phyloP scores from a whole-genome alignment of 2,888 invertebrate species.

The Herminia tarsipennalis region DNA sequence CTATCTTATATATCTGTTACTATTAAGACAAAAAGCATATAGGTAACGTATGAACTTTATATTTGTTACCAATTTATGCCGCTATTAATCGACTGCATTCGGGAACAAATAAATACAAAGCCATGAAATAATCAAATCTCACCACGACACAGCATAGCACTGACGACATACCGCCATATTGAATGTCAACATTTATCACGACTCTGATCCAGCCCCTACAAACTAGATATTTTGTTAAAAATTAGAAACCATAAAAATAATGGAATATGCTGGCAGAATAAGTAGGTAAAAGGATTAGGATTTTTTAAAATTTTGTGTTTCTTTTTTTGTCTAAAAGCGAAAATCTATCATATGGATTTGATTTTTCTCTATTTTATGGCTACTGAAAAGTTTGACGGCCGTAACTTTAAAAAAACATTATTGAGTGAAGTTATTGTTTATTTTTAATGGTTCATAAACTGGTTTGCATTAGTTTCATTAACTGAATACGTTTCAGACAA shows the following conservation, averaged over 20 bases:
- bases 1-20: constrained; percentile 41
- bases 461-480: neutral
- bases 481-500: neutral
- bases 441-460: constrained; percentile 1
- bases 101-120: constrained; percentile 61
- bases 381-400: constrained; percentile 44
- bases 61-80: constrained; percentile 47
- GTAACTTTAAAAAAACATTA: constrained; percentile 23
- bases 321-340: constrained; percentile 76
- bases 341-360: constrained; percentile 66
- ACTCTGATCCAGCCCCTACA: constrained; percentile 69
- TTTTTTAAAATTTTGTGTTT: constrained; percentile 79
- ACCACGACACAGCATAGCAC: constrained; percentile 98
- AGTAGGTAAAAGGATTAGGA: constrained; percentile 49
- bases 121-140: constrained; percentile 86
- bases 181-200: constrained; percentile 89
- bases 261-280: constrained; percentile 41
- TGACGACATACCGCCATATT: constrained; percentile 98
- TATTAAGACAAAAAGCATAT: constrained; percentile 48
- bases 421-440: constrained; percentile 8
- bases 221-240: constrained; percentile 47
- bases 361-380: constrained; percentile 66
- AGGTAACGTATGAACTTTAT: constrained; percentile 47
- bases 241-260: constrained; percentile 43
- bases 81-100: constrained; percentile 49